A percentile compares a stretch with the other conserved stretches of the same genome.
Conservation (phyloP, 1,140 invertebrate genomes). For the Oryzaephilus surinamensis region DNA sequence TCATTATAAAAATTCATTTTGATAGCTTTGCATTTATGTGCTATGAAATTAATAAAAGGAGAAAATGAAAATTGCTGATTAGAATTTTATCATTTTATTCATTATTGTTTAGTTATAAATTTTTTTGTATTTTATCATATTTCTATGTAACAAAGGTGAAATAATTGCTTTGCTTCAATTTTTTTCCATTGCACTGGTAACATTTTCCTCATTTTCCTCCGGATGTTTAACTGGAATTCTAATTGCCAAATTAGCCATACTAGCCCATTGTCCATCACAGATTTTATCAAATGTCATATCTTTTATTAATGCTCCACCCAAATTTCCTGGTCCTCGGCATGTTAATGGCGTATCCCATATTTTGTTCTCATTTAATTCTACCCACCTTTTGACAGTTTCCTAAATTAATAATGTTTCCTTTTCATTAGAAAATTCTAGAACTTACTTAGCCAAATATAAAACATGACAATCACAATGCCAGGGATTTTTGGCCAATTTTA, state of each 20-base stretch:
- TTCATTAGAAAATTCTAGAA: slow-evolving; percentile 22
- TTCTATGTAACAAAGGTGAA: too few relatives aligned
- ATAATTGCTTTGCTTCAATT: too few relatives aligned
- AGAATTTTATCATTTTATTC: too few relatives aligned
- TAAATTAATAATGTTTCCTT: slow-evolving; percentile 1
- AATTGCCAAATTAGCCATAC: slow-evolving; percentile 63
- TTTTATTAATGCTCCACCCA: slow-evolving; percentile 56
- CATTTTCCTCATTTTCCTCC: too few relatives aligned
- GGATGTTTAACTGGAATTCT: slow-evolving; percentile 42
- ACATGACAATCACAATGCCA: slow-evolving; percentile 80
- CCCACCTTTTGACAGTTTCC: neutral
- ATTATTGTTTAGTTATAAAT: too few relatives aligned
- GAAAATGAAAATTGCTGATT: too few relatives aligned
- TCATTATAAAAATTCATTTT: too few relatives aligned
- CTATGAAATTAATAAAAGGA: too few relatives aligned
- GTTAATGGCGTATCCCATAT: slow-evolving; percentile 63
- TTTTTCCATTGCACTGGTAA: too few relatives aligned
- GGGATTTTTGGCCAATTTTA: slow-evolving; percentile 71
- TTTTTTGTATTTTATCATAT: too few relatives aligned
- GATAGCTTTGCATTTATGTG: too few relatives aligned
- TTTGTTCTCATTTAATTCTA: slow-evolving; percentile 48
- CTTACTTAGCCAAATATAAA: slow-evolving; percentile 59
- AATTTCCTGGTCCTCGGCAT: slow-evolving; percentile 62
- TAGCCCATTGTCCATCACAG: slow-evolving; percentile 75
- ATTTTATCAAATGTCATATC: slow-evolving; percentile 68